phyloP scores from a whole-genome alignment of 2,113 vertebrate species.

The Trichomycterus rosablanca region DNA sequence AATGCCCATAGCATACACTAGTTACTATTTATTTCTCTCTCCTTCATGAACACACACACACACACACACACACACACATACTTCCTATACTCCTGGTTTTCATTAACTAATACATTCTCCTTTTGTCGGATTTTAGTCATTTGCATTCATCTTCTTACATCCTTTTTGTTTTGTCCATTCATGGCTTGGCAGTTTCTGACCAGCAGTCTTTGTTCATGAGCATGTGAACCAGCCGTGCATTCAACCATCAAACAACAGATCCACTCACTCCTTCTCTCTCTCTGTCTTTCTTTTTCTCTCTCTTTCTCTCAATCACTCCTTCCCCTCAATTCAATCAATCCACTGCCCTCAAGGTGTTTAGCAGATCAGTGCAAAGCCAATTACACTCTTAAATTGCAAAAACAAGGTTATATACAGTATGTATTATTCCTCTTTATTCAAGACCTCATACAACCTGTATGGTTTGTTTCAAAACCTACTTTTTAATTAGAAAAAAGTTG shows the following conservation, averaged over 20 bases:
- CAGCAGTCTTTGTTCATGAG: conserved; percentile 36
- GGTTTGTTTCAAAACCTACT: no score
- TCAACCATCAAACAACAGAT: conserved; percentile 68
- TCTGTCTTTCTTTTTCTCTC: conserved; percentile 49
- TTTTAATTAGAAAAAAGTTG: no score
- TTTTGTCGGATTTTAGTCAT: conserved; percentile 20
- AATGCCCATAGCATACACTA: not conserved
- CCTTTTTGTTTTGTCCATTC: conserved; percentile 20
- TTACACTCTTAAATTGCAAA: conserved; percentile 32
- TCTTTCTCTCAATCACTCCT: conserved; percentile 42
- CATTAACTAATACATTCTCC: conserved; percentile 22
- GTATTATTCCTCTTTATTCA: conserved; percentile 11
- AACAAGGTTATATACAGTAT: conserved; percentile 22
- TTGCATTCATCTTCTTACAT: conserved; percentile 35
- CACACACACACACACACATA: conserved; percentile 26
- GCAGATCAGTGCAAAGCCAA: conserved; percentile 32
- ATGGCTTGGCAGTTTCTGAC: conserved; percentile 38
- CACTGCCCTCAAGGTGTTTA: conserved; percentile 40
- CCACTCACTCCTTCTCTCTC: conserved; percentile 42
- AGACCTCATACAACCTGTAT: conserved; percentile 10
- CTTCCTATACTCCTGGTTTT: conserved; percentile 36
- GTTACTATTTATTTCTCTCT: not conserved
- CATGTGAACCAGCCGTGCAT: conserved; percentile 59
- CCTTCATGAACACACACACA: conserved; percentile 3
- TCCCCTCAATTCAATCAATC: conserved; percentile 29